Evolutionary conservation across 2,888 invertebrate species (phyloP), one percentile per base, ranked within the genome.

Genomic region (Mimas tiliae): DNA sequence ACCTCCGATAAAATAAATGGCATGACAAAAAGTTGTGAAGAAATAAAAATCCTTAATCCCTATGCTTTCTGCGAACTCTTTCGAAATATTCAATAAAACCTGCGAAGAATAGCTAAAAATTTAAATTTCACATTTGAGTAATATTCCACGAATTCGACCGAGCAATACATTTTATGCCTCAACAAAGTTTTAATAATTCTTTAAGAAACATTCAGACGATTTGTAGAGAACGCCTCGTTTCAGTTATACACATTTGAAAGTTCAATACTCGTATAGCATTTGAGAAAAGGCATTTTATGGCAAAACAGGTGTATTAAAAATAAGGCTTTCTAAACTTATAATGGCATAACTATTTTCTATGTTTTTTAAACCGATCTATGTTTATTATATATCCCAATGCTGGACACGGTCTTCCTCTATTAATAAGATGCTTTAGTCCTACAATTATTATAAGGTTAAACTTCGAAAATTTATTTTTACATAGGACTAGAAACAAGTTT

Each of bases 141-240:
- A 58, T 12, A 42, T 19, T 38, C 12, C 6, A 50, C 50, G 42
- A 58, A 58, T 38, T 19, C 38, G 27, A 53, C 53, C 11, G 14
- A 47, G 64, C 45, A 53, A 53, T 51, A 53, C 45, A 45, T 27
- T 53, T 47, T 64, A 52, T 47, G 64, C 12, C 64, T 53, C 53
- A 21, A 42, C 19, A 53, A 64, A 45, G 27, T 64, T 64, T 64
- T 64, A 64, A 64, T 64, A 64, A 64, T 53, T 42, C 45, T 47
- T 50, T 45, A 47, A 33, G 47, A 64, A 53, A 42, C 42, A 63
- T 52, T 53, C 52, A 45, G 47, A 16, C 45, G 45, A 27, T 11
- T 33, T 53, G 21, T 14, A 21, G 38, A 27, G 16, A 27, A 19
- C 38, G 58, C 42, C 38, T 58, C 55, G 38, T 11, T 19, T 58